Evolutionary conservation across 2,797 vertebrate genomes (phyloP), one percentile per base, ranked within the genome.

Genomic region (Ceyx erithaca): DNA sequence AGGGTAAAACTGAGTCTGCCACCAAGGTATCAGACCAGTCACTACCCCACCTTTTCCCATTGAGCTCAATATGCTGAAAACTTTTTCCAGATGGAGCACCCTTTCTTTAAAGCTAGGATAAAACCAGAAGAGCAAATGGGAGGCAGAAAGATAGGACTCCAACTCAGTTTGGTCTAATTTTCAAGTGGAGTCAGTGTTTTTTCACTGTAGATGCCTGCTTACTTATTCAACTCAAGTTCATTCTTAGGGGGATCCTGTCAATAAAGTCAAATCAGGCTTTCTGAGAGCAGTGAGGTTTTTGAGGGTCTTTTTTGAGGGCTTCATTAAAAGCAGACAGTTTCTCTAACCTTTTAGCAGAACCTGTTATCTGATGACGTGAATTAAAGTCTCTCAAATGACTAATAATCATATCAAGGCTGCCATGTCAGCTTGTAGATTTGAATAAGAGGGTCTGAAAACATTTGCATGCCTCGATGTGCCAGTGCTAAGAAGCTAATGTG

Each of bases 351-450:
- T 98, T 97, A 97, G 97, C 98, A 98, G 98, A 98, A 98, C 97
- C 98, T 97, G 97, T 98, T 98, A 98, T 99, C 98, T 98, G 99
- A 99, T 98, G 98, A 98, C 97, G 97, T 98, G 98, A 98, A 98
- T 98, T 98, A 98, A 98, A 99, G 98, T 99, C 98, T 98, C 98
- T 99, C 98, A 98, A 98, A 99, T 98, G 98, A 98, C 98, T 99
- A 98, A 99, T 99, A 99, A 99, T 99, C 99, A 99, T 99, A 99
- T 99, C 98, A 99, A 98, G 99, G 98, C 98, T 99, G 98, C 98
- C 98, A 97, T 99, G 99, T 99, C 99, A 99, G 98, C 98, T 98
- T 98, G 98, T 98, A 99, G 98, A 99, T 99, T 99, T 99, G 99
- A 99, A 99, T 99, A 99, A 99, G 98, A 99, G 98, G 98, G 98